phyloP scores from a whole-genome alignment of 2,797 vertebrate species.

The Pampus argenteus region DNA sequence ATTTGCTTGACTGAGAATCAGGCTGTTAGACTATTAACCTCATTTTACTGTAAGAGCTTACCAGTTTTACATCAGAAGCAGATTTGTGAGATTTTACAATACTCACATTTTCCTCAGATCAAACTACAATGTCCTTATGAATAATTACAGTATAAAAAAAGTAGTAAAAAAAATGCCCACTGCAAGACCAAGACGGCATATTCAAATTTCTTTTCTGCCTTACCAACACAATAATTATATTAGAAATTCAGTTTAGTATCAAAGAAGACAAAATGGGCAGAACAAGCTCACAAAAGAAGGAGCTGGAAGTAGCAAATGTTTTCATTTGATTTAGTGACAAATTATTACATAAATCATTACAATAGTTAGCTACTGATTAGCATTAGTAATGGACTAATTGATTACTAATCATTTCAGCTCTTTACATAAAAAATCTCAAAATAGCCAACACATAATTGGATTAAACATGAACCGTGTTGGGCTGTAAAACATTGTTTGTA shows the following conservation, averaged over 20 bases:
- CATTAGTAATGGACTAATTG: neutral
- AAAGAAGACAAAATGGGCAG: neutral
- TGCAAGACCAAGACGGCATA: neutral
- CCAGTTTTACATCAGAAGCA: slow-evolving; percentile 64
- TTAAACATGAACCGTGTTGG: too few relatives aligned
- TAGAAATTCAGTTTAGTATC: neutral
- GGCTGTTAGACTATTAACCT: slow-evolving; percentile 79
- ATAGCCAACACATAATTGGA: neutral
- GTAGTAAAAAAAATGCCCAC: neutral
- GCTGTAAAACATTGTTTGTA: too few relatives aligned
- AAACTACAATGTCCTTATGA: slow-evolving; percentile 31
- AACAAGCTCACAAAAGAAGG: neutral
- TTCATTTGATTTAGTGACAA: neutral
- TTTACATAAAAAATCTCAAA: too few relatives aligned
- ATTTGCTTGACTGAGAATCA: slow-evolving; percentile 73
- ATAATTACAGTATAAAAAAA: slow-evolving; percentile 10
- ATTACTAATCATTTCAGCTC: neutral
- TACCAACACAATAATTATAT: neutral
- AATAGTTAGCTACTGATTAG: neutral
- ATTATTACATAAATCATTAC: neutral
- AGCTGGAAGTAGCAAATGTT: neutral
- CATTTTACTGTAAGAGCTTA: slow-evolving; percentile 67
- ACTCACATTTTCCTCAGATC: slow-evolving; percentile 3
- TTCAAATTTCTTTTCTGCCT: neutral
- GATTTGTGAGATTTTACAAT: slow-evolving; percentile 45